Evolutionary conservation across 2,113 vertebrate genomes (phyloP).

Genomic region (Mus musculus): DNA sequence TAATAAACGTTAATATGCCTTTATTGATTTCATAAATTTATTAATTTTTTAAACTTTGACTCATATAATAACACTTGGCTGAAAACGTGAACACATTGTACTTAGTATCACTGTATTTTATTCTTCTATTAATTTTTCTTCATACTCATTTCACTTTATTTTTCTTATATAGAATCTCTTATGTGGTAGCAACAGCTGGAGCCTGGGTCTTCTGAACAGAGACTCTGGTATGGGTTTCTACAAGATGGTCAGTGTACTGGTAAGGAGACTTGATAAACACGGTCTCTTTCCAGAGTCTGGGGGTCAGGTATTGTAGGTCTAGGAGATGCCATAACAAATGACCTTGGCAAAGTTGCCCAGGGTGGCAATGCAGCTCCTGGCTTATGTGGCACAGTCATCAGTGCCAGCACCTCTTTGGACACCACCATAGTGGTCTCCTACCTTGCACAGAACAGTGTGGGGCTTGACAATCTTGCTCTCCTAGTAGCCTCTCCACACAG

Average conservation of each 20-base stretch:
- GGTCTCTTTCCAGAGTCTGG: neutral
- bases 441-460: neutral
- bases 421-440: neutral
- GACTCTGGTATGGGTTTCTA: neutral
- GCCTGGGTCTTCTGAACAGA: neutral
- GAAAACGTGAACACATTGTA: neutral
- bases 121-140: neutral
- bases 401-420: too few species aligned
- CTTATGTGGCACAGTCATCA: too few species aligned
- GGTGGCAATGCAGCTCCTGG: too few species aligned
- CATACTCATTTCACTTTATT: neutral
- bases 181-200: neutral
- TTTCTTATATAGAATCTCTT: neutral
- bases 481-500: neutral
- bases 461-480: neutral
- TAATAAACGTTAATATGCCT: neutral
- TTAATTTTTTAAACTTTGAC: neutral
- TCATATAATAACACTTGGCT: neutral
- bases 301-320: too few species aligned
- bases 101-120: neutral
- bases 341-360: too few species aligned
- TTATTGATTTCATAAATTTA: neutral
- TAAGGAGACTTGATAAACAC: neutral
- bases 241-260: neutral
- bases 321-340: too few species aligned